Evolutionary conservation across 2,797 vertebrate species (phyloP).

Genomic region (Allobates femoralis): DNA sequence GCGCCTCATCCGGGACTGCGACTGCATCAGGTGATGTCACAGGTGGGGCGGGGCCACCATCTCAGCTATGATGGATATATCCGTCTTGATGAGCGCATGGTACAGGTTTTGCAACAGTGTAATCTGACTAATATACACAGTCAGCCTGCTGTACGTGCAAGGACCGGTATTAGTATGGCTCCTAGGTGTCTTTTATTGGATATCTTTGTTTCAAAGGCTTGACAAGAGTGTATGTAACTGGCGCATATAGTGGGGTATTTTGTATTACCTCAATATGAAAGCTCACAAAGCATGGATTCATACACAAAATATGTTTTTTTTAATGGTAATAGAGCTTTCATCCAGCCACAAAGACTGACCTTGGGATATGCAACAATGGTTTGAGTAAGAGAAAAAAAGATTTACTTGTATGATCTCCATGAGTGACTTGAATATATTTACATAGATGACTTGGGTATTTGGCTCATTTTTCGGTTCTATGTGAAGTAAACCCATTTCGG

Average conservation of each 20-base stretch:
- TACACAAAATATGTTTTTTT: neutral
- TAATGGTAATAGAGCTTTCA: neutral
- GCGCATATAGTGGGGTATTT: neutral
- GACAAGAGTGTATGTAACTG: neutral
- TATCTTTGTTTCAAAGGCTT: neutral
- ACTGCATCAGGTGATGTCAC: no score
- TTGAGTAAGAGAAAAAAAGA: neutral
- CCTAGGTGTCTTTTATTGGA: no score
- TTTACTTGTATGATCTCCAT: neutral
- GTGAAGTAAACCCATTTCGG: neutral
- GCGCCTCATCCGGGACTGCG: no score
- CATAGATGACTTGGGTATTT: neutral
- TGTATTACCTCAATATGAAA: neutral
- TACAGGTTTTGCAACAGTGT: no score
- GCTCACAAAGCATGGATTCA: neutral
- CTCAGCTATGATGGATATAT: no score
- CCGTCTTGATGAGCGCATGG: no score
- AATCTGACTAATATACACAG: no score
- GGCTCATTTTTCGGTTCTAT: neutral
- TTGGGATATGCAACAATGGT: neutral
- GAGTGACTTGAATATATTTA: constrained; percentile 12
- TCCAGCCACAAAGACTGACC: constrained; percentile 1
- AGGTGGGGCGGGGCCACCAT: no score
- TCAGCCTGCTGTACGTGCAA: no score
- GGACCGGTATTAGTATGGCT: no score